phyloP scores from a whole-genome alignment of 2,888 invertebrate genomes.

The Parnassius smintheus region DNA sequence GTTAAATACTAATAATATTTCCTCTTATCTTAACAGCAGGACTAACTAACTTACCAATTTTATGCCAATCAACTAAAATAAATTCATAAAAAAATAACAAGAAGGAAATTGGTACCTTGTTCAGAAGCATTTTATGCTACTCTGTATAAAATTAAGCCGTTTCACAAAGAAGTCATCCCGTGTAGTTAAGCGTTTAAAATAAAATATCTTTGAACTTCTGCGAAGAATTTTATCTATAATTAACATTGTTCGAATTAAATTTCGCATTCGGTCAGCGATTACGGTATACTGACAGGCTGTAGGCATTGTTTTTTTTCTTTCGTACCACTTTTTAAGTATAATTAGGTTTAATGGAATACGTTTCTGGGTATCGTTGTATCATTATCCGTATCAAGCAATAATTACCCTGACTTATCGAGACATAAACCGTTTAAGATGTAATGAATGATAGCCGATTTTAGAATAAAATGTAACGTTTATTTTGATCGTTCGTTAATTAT shows the following conservation, averaged over 20 bases:
- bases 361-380: constrained; percentile 18
- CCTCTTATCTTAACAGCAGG: no score
- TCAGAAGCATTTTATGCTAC: background rate
- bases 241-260: constrained; percentile 16
- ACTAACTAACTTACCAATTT: no score
- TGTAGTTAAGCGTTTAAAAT: constrained; percentile 1
- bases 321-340: constrained; percentile 28
- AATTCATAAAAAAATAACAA: no score
- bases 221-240: constrained; percentile 9
- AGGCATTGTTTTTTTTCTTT: constrained; percentile 22
- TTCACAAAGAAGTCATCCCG: background rate
- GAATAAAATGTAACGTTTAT: constrained; percentile 12
- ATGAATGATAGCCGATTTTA: constrained; percentile 14
- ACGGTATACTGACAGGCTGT: constrained; percentile 22
- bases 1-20: no score
- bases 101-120: no score
- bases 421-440: constrained; percentile 21
- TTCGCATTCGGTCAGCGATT: constrained; percentile 4
- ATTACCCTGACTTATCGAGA: constrained; percentile 20
- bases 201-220: constrained; percentile 7
- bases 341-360: constrained; percentile 32
- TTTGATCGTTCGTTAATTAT: constrained; percentile 10
- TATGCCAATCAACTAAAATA: no score
- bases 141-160: constrained; percentile 8
- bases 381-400: constrained; percentile 14